phyloP scores from a whole-genome alignment of 2,888 invertebrate species.

The Gibbula magus region DNA sequence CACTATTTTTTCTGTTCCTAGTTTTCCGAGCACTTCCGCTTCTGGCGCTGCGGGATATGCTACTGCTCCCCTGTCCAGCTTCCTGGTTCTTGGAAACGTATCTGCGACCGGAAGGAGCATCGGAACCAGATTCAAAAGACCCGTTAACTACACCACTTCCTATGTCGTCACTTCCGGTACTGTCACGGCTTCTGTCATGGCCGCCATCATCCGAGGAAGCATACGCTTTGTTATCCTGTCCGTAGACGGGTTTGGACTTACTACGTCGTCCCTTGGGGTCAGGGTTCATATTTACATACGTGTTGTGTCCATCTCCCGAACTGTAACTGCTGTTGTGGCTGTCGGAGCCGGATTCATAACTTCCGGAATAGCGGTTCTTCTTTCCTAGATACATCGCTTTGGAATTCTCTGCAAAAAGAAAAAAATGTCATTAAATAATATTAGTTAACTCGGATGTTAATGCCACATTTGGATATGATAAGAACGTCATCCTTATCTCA shows the following conservation, averaged over 20 bases:
- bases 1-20: not conserved
- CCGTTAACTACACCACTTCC: not conserved
- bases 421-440: not conserved
- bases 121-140: not conserved
- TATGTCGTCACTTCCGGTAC: slow-evolving; percentile 2
- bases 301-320: not conserved
- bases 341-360: not conserved
- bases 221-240: not conserved
- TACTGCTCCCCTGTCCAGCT: not conserved
- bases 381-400: not conserved
- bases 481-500: too few relatives aligned
- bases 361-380: not conserved
- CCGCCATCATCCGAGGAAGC: not conserved
- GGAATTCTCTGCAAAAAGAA: not conserved
- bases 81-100: not conserved
- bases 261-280: not conserved
- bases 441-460: too few relatives aligned
- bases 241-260: not conserved
- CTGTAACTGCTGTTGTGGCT: not conserved
- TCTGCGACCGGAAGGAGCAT: not conserved
- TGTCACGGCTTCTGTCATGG: slow-evolving; percentile 7
- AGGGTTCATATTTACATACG: not conserved
- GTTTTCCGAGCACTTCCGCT: not conserved
- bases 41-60: not conserved
- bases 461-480: too few relatives aligned